Conservation (phyloP, 2,888 invertebrate genomes). For the Lysandra coridon region DNA sequence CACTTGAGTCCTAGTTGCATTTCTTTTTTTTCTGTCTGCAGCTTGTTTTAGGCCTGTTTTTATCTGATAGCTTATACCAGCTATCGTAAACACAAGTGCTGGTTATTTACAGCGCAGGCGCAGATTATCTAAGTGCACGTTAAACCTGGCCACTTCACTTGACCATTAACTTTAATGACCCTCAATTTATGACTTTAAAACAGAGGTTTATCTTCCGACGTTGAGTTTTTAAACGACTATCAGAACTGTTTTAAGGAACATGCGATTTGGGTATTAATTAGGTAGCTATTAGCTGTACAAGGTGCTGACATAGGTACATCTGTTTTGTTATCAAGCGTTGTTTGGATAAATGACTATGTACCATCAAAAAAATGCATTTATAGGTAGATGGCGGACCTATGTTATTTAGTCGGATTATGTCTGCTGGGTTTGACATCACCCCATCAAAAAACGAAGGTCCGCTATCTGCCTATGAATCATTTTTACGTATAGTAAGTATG, state of each 20-base stretch:
- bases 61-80: slow-evolving; percentile 17
- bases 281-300: neutral
- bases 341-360: neutral
- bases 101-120: slow-evolving; percentile 61
- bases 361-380: too few species aligned
- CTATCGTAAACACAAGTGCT: slow-evolving; percentile 49
- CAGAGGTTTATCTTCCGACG: neutral
- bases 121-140: slow-evolving; percentile 65
- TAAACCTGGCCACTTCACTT: slow-evolving; percentile 56
- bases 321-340: neutral
- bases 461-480: too few species aligned
- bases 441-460: too few species aligned
- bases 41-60: neutral
- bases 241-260: neutral
- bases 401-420: too few species aligned
- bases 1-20: too few species aligned
- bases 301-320: slow-evolving; percentile 1
- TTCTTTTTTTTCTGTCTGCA: neutral
- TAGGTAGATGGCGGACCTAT: too few species aligned
- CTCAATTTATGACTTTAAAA: slow-evolving; percentile 54
- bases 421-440: too few species aligned
- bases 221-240: slow-evolving; percentile 12
- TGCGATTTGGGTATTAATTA: neutral
- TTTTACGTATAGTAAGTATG: too few species aligned
- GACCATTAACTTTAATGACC: slow-evolving; percentile 68